phyloP scores from a whole-genome alignment of 2,113 vertebrate genomes.

The Dinomys branickii region DNA sequence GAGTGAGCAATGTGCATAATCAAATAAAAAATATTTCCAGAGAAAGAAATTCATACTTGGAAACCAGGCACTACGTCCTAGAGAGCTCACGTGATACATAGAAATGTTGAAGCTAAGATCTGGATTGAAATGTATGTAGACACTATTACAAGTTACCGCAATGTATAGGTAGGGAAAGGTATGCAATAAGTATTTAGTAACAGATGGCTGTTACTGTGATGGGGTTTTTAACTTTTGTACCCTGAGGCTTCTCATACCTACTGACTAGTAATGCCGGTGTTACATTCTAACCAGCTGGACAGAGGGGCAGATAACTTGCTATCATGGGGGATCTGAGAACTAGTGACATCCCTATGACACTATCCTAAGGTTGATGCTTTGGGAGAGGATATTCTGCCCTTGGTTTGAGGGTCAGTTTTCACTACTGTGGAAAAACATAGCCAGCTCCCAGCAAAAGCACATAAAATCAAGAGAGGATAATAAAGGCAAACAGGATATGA shows the following conservation, averaged over 20 bases:
- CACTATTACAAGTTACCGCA: background rate
- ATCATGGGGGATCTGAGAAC: background rate
- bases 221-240: background rate
- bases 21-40: background rate
- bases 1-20: background rate
- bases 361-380: background rate
- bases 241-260: background rate
- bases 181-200: background rate
- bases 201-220: background rate
- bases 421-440: background rate
- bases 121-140: background rate
- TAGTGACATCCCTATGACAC: background rate
- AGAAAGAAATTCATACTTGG: background rate
- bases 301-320: background rate
- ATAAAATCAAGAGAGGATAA: background rate
- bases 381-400: background rate
- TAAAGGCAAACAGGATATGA: background rate
- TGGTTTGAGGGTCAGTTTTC: background rate
- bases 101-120: background rate
- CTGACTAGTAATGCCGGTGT: background rate
- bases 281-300: too few species aligned
- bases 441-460: background rate
- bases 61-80: background rate
- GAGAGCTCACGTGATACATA: background rate
- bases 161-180: background rate